Conservation (phyloP, 23 tunicate species). For the Botrylloides violaceus region DNA sequence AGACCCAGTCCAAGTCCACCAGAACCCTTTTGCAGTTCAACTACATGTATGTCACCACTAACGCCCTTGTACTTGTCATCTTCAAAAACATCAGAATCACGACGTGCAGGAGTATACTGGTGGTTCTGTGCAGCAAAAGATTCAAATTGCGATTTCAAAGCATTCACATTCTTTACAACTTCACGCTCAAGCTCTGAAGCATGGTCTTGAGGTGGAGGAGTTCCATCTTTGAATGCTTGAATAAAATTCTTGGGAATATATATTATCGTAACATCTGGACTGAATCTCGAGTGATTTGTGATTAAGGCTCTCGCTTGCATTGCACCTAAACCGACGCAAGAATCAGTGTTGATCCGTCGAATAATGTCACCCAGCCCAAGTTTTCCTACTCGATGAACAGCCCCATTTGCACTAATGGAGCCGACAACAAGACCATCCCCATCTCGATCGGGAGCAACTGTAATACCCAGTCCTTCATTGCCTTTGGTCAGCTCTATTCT, state of each 20-base stretch:
- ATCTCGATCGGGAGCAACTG: slow-evolving; percentile 80
- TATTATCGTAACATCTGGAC: slow-evolving; percentile 51
- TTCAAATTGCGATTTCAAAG: slow-evolving; percentile 20
- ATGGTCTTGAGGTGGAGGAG: slow-evolving; percentile 25
- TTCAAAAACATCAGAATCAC: too few relatives aligned
- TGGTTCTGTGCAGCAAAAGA: not conserved
- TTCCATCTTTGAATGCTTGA: slow-evolving; percentile 59
- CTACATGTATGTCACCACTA: slow-evolving; percentile 31
- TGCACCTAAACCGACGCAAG: slow-evolving; percentile 76
- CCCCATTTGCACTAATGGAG: slow-evolving; percentile 52
- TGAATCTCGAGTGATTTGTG: slow-evolving; percentile 55
- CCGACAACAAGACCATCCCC: slow-evolving; percentile 74
- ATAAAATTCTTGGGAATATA: slow-evolving; percentile 66
- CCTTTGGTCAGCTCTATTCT: slow-evolving; percentile 74
- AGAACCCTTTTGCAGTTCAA: slow-evolving; percentile 51
- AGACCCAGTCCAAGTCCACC: slow-evolving; percentile 74
- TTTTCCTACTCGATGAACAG: slow-evolving; percentile 66
- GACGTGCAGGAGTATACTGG: not conserved
- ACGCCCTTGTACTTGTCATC: slow-evolving; percentile 34
- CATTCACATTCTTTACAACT: not conserved
- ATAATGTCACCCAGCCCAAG: slow-evolving; percentile 84
- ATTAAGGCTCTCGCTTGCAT: slow-evolving; percentile 83
- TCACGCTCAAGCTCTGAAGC: not conserved
- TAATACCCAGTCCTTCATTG: slow-evolving; percentile 60
- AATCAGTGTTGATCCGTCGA: slow-evolving; percentile 66